phyloP scores from a whole-genome alignment of 53 echinoderm and acorn worm species.

The Crossaster papposus region DNA sequence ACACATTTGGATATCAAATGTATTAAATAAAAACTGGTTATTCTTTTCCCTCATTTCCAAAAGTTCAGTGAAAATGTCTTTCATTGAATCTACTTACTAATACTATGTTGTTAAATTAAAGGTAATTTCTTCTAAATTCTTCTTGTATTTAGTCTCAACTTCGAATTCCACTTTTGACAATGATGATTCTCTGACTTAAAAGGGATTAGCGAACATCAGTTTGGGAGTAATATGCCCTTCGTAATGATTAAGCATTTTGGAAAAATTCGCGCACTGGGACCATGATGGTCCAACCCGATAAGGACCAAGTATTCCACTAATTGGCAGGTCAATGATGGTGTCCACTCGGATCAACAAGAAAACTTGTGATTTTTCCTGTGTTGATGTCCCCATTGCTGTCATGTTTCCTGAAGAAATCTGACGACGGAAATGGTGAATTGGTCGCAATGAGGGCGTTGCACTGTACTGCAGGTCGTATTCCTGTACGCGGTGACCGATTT shows the following conservation, averaged over 20 bases:
- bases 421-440: not conserved
- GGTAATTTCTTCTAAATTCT: no score
- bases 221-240: not conserved
- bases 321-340: not conserved
- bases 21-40: no score
- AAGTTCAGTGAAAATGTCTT: no score
- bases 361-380: conserved; percentile 17
- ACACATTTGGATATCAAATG: no score
- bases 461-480: not conserved
- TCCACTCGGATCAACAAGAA: not conserved
- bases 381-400: not conserved
- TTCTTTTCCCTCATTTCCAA: no score
- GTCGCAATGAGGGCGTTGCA: not conserved
- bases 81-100: no score
- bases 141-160: not conserved
- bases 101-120: no score
- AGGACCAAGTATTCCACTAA: not conserved
- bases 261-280: not conserved
- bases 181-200: not conserved
- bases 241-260: not conserved
- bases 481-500: not conserved
- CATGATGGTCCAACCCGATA: not conserved
- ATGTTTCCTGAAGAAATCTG: not conserved
- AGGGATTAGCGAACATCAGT: not conserved
- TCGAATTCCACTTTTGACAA: not conserved